Percentiles rank a stretch among this genome's conserved stretches.
phyloP scores from a whole-genome alignment of 1,140 invertebrate species.

The Macrobrachium nipponense region DNA sequence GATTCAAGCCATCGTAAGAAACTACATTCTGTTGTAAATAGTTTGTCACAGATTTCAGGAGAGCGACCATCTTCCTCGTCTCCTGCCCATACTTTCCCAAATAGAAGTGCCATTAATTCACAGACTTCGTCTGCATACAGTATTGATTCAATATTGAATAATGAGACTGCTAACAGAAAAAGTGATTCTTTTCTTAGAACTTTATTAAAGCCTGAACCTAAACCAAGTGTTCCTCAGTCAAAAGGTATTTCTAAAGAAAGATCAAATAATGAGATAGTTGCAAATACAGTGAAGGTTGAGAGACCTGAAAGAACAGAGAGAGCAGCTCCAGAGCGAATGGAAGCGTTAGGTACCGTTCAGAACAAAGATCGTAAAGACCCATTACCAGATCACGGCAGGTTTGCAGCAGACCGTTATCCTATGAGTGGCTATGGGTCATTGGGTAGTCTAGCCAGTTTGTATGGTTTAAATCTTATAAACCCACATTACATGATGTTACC shows the following conservation, averaged over 20 bases:
- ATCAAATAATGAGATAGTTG: not conserved
- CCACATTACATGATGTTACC: conserved; percentile 51
- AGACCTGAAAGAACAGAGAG: conserved; percentile 37
- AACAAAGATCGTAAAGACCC: conserved; percentile 28
- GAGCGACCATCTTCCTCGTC: conserved; percentile 45
- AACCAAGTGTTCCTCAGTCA: conserved; percentile 40
- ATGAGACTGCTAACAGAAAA: conserved; percentile 49
- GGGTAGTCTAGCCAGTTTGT: conserved; percentile 39
- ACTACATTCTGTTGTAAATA: conserved; percentile 34
- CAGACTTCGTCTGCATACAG: conserved; percentile 51
- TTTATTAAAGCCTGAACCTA: conserved; percentile 51
- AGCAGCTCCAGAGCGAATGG: conserved; percentile 13
- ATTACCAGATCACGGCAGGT: conserved; percentile 32
- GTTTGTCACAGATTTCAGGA: conserved; percentile 34
- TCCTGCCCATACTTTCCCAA: conserved; percentile 20
- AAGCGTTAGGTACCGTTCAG: conserved; percentile 16
- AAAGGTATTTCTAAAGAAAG: conserved; percentile 44
- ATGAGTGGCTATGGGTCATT: conserved; percentile 44
- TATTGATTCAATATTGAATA: conserved; percentile 54
- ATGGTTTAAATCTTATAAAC: conserved; percentile 35
- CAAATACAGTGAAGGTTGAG: conserved; percentile 35
- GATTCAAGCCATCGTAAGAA: conserved; percentile 50
- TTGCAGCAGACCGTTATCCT: conserved; percentile 39
- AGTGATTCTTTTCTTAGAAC: conserved; percentile 53
- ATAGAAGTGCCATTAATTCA: conserved; percentile 51